Conservation (phyloP, 2,888 invertebrate genomes). For the Meiosimyza platycephala region DNA sequence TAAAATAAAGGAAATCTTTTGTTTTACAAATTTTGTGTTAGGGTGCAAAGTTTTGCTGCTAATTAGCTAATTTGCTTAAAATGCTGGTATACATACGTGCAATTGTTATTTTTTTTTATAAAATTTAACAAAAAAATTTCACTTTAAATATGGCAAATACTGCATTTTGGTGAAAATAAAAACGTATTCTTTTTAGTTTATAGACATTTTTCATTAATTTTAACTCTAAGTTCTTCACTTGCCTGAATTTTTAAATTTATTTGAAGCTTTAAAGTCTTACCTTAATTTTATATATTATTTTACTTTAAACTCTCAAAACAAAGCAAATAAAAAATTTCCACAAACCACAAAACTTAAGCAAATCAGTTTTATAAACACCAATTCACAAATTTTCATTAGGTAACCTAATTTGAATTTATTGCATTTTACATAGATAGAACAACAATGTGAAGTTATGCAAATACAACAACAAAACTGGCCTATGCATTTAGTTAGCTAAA, state of each 20-base stretch:
- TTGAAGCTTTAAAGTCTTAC: no score
- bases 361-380: background rate
- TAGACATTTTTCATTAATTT: no score
- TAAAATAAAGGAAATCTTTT: constrained; percentile 11
- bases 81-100: background rate
- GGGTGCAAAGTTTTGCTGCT: constrained; percentile 2
- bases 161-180: no score
- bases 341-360: background rate
- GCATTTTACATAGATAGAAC: constrained; percentile 8
- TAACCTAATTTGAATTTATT: constrained; percentile 12
- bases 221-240: no score
- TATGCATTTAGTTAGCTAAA: no score
- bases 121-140: background rate
- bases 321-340: background rate
- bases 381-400: constrained; percentile 24
- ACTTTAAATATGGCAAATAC: no score
- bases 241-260: no score
- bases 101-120: background rate
- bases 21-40: background rate
- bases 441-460: background rate
- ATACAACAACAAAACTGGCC: no score
- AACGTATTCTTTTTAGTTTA: no score
- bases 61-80: constrained; percentile 19
- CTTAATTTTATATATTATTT: no score
- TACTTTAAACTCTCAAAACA: background rate